Conservation (phyloP, 2,113 vertebrate species). For the Coptodon bakossiorum region DNA sequence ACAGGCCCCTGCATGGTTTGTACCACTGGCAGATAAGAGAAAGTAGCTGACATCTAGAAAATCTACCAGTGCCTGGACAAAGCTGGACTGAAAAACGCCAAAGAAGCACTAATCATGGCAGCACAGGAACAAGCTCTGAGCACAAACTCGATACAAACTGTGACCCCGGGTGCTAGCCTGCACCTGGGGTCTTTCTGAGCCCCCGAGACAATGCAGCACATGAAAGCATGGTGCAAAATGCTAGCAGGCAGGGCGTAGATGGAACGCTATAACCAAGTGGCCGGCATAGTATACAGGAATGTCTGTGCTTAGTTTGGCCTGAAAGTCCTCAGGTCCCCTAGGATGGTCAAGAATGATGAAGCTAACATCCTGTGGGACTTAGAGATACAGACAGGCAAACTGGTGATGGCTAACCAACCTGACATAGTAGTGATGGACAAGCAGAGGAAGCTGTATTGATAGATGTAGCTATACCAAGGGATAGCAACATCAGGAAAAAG, state of each 20-base stretch:
- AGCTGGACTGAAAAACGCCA: too few relatives aligned
- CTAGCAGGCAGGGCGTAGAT: neutral
- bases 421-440: neutral
- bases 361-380: neutral
- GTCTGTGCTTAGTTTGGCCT: neutral
- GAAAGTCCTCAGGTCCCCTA: neutral
- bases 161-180: too few relatives aligned
- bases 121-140: too few relatives aligned
- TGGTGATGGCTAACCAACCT: neutral
- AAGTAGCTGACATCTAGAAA: too few relatives aligned
- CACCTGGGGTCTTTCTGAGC: too few relatives aligned
- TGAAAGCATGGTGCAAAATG: neutral
- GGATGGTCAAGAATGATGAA: neutral
- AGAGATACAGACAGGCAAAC: neutral
- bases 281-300: rapidly evolving
- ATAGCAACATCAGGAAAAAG: neutral
- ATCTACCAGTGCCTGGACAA: too few relatives aligned
- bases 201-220: too few relatives aligned
- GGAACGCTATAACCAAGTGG: neutral
- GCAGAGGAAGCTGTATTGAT: neutral
- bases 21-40: too few relatives aligned
- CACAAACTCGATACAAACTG: too few relatives aligned
- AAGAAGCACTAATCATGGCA: too few relatives aligned
- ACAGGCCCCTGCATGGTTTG: too few relatives aligned
- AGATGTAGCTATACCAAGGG: neutral